phyloP scores from a whole-genome alignment of 2,113 vertebrate species.

The Macquaria australasica region DNA sequence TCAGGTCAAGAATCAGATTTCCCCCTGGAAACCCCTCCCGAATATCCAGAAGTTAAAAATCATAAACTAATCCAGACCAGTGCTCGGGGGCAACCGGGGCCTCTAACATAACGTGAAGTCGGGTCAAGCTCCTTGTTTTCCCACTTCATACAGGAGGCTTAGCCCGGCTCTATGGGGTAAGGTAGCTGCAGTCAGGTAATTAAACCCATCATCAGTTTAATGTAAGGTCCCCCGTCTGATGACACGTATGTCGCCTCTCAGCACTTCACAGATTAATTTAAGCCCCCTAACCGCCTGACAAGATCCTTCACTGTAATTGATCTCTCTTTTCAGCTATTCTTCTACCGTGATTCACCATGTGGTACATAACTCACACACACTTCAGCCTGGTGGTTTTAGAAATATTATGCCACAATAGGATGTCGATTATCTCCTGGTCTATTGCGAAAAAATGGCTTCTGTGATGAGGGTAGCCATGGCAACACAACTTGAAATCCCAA shows the following conservation, averaged over 20 bases:
- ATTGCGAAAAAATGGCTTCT: conserved; percentile 32
- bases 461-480: conserved; percentile 72
- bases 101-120: conserved; percentile 33
- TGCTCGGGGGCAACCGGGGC: conserved; percentile 55
- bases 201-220: conserved; percentile 74
- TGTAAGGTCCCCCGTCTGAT: conserved; percentile 72
- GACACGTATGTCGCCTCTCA: conserved; percentile 75
- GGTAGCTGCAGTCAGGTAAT: conserved; percentile 73
- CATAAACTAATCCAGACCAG: conserved; percentile 63
- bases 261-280: conserved; percentile 78
- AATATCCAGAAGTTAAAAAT: conserved; percentile 74
- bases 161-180: conserved; percentile 55
- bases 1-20: conserved; percentile 72
- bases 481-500: conserved; percentile 65
- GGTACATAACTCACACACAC: conserved; percentile 37
- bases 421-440: conserved; percentile 69
- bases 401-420: conserved; percentile 64
- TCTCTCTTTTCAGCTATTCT: conserved; percentile 65
- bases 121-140: conserved; percentile 63
- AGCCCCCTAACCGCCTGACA: conserved; percentile 63
- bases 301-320: conserved; percentile 72
- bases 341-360: conserved; percentile 49
- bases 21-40: conserved; percentile 34
- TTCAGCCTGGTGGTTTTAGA: conserved; percentile 43
- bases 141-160: conserved; percentile 44